These are phyloP conservation scores for Phoxinus phoxinus DNA, from an alignment of 2,113 vertebrate genomes.

Conservation along the genomic window DNA sequence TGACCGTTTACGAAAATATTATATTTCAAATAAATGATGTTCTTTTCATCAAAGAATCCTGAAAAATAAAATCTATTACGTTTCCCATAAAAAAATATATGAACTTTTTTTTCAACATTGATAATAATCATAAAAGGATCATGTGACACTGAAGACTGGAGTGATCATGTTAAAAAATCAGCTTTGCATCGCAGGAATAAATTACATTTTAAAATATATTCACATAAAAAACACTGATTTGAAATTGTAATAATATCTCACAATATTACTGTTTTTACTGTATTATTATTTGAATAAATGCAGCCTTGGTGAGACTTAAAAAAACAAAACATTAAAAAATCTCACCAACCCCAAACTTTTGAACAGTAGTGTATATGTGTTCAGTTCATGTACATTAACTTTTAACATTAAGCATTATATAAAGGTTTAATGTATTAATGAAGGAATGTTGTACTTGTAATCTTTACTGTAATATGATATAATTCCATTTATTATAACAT, in stretches of 20 bases:
- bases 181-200: neutral
- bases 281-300: neutral
- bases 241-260: neutral
- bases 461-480: neutral
- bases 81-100: neutral
- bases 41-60: neutral
- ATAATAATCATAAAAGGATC: neutral
- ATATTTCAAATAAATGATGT: too few species aligned
- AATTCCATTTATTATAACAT: neutral
- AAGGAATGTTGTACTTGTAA: neutral
- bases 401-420: neutral
- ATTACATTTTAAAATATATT: neutral
- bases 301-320: neutral
- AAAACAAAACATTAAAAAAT: too few species aligned
- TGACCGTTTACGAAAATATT: too few species aligned
- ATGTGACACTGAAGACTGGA: neutral
- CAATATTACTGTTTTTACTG: neutral
- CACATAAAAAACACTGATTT: neutral
- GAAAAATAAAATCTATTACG: neutral
- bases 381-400: neutral
- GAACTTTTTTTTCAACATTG: neutral
- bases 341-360: too few species aligned
- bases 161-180: neutral
- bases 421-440: too few species aligned
- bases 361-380: neutral